These are phyloP conservation scores for Nipponia nippon DNA, from an alignment of 2,113 vertebrate genomes.

Conservation along the genomic window DNA sequence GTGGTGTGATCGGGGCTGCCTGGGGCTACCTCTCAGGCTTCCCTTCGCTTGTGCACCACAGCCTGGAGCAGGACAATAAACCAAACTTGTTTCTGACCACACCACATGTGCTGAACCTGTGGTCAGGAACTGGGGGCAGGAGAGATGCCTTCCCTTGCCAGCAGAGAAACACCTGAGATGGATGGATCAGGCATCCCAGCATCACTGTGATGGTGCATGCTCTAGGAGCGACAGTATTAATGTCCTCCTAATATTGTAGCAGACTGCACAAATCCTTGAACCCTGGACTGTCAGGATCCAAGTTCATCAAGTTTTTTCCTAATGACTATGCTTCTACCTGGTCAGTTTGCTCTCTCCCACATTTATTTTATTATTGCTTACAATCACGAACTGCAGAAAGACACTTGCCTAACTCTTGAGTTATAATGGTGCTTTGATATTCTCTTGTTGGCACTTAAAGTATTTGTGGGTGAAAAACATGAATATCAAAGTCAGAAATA, in stretches of 20 bases:
- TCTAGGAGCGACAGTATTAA: rapidly evolving
- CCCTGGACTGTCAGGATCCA: neutral
- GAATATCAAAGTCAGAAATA: neutral
- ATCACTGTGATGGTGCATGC: neutral
- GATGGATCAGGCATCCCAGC: neutral
- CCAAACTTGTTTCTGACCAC: neutral
- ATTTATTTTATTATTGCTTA: neutral
- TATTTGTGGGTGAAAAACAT: neutral
- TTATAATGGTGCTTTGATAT: neutral
- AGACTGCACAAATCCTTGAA: neutral
- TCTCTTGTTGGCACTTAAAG: neutral
- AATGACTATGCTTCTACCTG: neutral
- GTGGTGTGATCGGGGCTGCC: neutral
- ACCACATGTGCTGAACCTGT: neutral
- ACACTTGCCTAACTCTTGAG: neutral
- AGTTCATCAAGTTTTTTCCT: neutral
- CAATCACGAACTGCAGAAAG: neutral
- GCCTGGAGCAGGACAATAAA: neutral
- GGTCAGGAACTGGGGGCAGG: neutral
- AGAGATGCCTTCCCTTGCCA: neutral
- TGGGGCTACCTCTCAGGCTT: neutral
- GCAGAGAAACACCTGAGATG: neutral
- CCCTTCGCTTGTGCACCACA: neutral
- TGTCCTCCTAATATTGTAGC: neutral
- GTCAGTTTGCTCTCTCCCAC: neutral